A percentile compares a stretch with the other conserved stretches of the same genome.
phyloP scores from a whole-genome alignment of 2,113 vertebrate genomes.

The Atrichornis clamosus region DNA sequence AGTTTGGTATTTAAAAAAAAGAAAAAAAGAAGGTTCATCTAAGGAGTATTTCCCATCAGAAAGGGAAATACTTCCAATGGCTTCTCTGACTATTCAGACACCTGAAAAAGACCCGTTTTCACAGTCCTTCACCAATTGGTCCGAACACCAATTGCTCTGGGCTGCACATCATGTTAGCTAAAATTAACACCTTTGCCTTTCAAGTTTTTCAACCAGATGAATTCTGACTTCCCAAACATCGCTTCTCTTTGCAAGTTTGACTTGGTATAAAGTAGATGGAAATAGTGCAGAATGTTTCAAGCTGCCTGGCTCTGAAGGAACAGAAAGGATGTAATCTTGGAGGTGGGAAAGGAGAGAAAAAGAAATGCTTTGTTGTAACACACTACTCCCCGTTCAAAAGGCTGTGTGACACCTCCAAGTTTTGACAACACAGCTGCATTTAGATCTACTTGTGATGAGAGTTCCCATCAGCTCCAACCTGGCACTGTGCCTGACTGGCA shows the following conservation, averaged over 20 bases:
- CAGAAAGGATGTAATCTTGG: background rate
- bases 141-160: background rate
- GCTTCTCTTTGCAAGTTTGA: background rate
- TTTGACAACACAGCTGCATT: background rate
- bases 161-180: background rate
- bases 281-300: background rate
- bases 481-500: background rate
- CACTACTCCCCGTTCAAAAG: background rate
- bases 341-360: background rate
- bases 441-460: background rate
- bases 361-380: background rate
- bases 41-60: background rate
- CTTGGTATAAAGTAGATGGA: background rate
- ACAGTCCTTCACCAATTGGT: background rate
- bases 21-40: background rate
- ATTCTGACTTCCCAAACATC: background rate
- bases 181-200: background rate
- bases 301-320: background rate
- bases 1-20: background rate
- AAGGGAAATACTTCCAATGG: background rate
- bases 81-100: background rate
- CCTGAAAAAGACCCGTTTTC: background rate
- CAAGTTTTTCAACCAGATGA: background rate
- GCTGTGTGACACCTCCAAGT: background rate
- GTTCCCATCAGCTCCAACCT: background rate